These are phyloP conservation scores for Odocoileus virginianus DNA, from an alignment of 2,113 vertebrate species.

Conservation along the genomic window DNA sequence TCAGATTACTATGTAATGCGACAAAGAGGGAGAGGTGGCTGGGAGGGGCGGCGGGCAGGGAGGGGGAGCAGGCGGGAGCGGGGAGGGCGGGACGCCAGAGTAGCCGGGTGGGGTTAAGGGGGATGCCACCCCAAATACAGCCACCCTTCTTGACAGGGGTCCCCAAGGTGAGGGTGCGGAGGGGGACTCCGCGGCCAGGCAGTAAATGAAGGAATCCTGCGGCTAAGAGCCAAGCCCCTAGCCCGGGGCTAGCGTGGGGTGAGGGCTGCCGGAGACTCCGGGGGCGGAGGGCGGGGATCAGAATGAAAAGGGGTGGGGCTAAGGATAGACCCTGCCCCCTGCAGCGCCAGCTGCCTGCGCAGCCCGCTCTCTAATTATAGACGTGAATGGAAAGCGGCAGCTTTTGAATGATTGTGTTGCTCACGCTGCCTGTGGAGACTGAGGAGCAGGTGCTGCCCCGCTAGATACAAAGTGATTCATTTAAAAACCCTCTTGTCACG, in stretches of 20 bases:
- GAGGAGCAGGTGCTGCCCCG: slow-evolving; percentile 68
- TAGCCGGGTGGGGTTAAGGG: neutral
- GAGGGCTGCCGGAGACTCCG: accelerated
- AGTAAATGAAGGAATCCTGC: neutral
- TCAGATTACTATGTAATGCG: slow-evolving; percentile 88
- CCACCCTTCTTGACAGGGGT: slow-evolving; percentile 57
- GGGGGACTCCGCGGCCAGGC: slow-evolving; percentile 48
- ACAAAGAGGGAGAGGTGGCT: slow-evolving; percentile 84
- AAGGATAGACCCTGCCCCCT: neutral
- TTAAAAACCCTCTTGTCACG: slow-evolving; percentile 12
- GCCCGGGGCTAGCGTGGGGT: accelerated
- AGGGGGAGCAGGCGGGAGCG: slow-evolving; percentile 56
- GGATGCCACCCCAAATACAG: slow-evolving; percentile 75
- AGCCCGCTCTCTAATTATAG: slow-evolving; percentile 60
- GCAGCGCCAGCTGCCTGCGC: neutral
- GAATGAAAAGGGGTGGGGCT: neutral
- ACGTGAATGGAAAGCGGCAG: slow-evolving; percentile 68
- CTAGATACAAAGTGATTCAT: slow-evolving; percentile 51
- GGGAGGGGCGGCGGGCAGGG: slow-evolving; percentile 74
- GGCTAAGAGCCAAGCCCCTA: neutral
- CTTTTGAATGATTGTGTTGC: slow-evolving; percentile 66
- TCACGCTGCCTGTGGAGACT: slow-evolving; percentile 32
- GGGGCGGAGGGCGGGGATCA: neutral
- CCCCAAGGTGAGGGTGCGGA: slow-evolving; percentile 53
- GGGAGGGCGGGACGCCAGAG: slow-evolving; percentile 5